Base-by-base conservation (phyloP, 2,888 invertebrate species). In the Scelioninae gen. 1 region DNA sequence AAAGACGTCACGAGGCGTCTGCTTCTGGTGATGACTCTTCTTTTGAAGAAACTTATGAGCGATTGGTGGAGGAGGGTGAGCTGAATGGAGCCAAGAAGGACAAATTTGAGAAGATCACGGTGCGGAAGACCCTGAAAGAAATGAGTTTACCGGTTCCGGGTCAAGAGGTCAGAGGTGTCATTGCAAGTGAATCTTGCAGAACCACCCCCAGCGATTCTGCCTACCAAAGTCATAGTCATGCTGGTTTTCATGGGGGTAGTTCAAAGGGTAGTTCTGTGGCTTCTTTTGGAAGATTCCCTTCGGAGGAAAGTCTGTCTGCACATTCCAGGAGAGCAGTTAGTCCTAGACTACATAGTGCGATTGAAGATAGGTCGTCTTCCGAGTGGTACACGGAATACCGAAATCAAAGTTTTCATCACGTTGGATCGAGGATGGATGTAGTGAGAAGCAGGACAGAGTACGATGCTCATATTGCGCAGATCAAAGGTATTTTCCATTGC, bases 391-490 rank as follows among this genome's bases (percentile, higher is more conserved):
- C 93, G 86, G 94, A 94, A 86, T 94, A 94, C 86, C 92, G 93
- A 80, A 93, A 92, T 86, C 93, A 93, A 86, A 94, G 93, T 88
- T 94, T 96, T 90, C 95, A 95, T 86, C 94, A 93, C 90, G 93
- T 94, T 72, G 95, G 95, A 84, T 94, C 95, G 55, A 95, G 95
- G 90, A 94, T 95, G 93, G 96, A 96, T 87, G 96, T 94, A 89
- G 94, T 95, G 85, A 94, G 96, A 91, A 96, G 96, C 93, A 95
- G 95, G 91, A 96, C 96, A 89, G 96, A 97, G 93, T 97, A 96
- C 93, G 97, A 97, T 93, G 95, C 96, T 72, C 97, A 97, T 93
- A 97, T 97, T 91, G 96, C 95, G 88, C 95, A 96, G 93, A 96
- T 96, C 91, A 95, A 96, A 96, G 96, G 97, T 97, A 95, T 93